Evolutionary conservation across 1,140 invertebrate species (phyloP), one percentile per base, ranked within the genome.

Genomic region (Kradibia gibbosae): DNA sequence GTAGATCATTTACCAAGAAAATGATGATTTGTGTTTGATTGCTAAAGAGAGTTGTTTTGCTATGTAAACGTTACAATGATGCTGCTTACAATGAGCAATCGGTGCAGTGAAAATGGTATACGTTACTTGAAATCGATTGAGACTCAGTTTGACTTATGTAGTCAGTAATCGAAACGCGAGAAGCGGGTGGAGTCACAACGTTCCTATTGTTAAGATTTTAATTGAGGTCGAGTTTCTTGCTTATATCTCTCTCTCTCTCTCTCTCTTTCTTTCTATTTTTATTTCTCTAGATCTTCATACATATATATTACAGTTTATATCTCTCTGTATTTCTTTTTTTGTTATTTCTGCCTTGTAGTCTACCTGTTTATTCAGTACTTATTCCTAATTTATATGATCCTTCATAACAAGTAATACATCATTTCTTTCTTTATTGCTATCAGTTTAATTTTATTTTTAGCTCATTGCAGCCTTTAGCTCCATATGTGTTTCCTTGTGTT

Each of bases 161-260:
- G 67, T 25, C 17, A 74, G 67, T 55, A 80, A 77, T 60, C 20
- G 74, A 80, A 83, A 83, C 78, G 80, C 50, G 31, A 22, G 36
- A 72, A 72, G 13, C 65, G 60, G 71, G 45, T 71, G 75, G n/a
- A 48, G 45, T 80, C 53, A 72, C 80, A 81, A 81, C 45, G 76
- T 72, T 82, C 72, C 53, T 50, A 82, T 82, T 83, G 80, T 83
- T 78, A 76, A 76, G 73, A 76, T 81, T 82, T n/a, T 81, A 76
- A 83, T 83, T 78, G 82, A 86, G 84, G 83, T 86, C 84, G 81
- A 78, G 48, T 84, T 84, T 81, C 71, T 81, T 65, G 3, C 79
- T 76, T 50, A 57, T 83, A 75, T 83, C 39, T n/a, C 67, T 45
- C 34, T 20, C 28, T 65, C 31, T 39, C 39, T 45, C 62, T 20